These are phyloP conservation scores for Apis dorsata DNA, from an alignment of 1,140 invertebrate genomes.

Conservation along the genomic window DNA sequence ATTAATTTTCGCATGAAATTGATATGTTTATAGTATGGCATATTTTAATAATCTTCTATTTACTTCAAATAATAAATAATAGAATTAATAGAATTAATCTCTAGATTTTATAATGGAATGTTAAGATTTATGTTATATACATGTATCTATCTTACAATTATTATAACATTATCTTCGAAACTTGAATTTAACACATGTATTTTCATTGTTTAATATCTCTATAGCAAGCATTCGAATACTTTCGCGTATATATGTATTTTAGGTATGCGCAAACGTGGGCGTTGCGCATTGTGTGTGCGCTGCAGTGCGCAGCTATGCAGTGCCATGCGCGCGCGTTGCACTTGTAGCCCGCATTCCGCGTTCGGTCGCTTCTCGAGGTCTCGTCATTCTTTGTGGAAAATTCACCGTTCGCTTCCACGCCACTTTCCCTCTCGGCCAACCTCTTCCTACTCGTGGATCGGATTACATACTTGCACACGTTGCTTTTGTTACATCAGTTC, in stretches of 20 bases:
- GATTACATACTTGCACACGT: background rate
- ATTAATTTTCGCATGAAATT: too few relatives aligned
- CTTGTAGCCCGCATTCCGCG: slow-evolving; percentile 48
- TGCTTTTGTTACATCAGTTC: background rate
- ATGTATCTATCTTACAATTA: too few relatives aligned
- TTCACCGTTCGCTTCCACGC: slow-evolving; percentile 2
- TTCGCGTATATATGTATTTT: background rate
- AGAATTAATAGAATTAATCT: too few relatives aligned
- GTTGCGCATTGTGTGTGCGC: slow-evolving; percentile 5
- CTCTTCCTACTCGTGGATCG: background rate
- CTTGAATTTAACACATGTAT: too few relatives aligned
- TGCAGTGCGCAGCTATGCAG: background rate
- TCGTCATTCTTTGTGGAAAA: slow-evolving; percentile 17
- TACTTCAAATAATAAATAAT: too few relatives aligned
- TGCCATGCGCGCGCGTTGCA: slow-evolving; percentile 4
- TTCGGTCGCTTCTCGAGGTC: background rate
- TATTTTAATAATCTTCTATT: too few relatives aligned
- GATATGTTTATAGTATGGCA: too few relatives aligned
- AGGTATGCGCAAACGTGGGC: slow-evolving; percentile 23
- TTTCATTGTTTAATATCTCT: too few relatives aligned
- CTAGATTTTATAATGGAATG: too few relatives aligned
- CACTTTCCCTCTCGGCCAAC: slow-evolving; percentile 30
- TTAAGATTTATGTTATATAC: too few relatives aligned
- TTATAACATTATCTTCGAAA: too few relatives aligned
- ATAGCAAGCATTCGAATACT: too few relatives aligned